A percentile compares a stretch with the other conserved stretches of the same genome.
These are phyloP conservation scores for Helostoma temminkii DNA, from an alignment of 2,797 vertebrate genomes.

Conservation along the genomic window DNA sequence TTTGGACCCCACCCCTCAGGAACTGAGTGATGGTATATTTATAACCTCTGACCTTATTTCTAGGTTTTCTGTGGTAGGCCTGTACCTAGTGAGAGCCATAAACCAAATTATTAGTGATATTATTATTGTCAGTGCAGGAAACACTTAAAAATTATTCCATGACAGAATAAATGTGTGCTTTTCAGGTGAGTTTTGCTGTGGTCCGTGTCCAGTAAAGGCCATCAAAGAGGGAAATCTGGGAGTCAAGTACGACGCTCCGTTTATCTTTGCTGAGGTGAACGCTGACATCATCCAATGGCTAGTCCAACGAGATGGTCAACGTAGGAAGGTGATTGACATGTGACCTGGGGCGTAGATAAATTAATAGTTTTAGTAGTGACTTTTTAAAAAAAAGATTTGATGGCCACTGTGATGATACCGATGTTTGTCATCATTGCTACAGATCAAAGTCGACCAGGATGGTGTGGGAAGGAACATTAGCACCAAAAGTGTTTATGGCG, in stretches of 20 bases:
- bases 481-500: conserved; percentile 90
- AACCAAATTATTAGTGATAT: too few relatives aligned
- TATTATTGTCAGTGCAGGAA: background rate
- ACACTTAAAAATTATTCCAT: background rate
- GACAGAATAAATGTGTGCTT: background rate
- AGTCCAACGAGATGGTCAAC: conserved; percentile 50
- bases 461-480: conserved; percentile 89
- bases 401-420: background rate
- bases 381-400: background rate
- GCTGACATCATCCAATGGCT: conserved; percentile 84
- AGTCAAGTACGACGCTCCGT: conserved; percentile 83
- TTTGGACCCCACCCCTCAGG: conserved; percentile 95
- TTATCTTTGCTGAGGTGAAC: conserved; percentile 87
- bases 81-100: too few relatives aligned
- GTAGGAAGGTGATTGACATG: conserved; percentile 63
- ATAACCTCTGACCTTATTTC: background rate
- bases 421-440: background rate
- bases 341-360: too few relatives aligned
- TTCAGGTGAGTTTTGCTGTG: conserved; percentile 83
- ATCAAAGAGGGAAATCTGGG: conserved; percentile 83
- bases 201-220: conserved; percentile 85
- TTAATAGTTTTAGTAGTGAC: too few relatives aligned
- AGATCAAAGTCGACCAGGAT: conserved; percentile 57
- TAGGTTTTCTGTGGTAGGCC: background rate
- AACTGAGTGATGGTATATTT: conserved; percentile 90